Base-by-base conservation (phyloP, 2,113 vertebrate species). In the Ornithorhynchus anatinus region DNA sequence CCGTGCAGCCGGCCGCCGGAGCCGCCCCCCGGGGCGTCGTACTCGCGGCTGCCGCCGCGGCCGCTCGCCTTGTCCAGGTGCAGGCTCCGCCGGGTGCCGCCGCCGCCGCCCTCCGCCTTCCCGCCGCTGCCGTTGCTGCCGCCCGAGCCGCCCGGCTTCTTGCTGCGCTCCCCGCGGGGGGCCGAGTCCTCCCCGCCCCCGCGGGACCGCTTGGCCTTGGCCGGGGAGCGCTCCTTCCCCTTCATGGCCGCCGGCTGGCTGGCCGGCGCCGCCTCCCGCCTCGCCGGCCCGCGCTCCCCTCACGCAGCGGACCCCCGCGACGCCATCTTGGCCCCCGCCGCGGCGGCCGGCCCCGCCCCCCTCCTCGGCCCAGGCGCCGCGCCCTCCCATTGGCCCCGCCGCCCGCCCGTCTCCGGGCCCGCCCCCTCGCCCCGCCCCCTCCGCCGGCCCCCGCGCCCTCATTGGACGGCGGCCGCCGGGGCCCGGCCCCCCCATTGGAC, bases 181-280 rank as follows among this genome's bases (percentile, higher is more conserved):
- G 84, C 76, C 40, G 91, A 86, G 75, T 96, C 96, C 63, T 98
- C 97, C 88, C 94, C 85, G 86, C 95, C 89, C 75, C 94, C 96
- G 84, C 97, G 95, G 45, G 96, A 97, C 68, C 97, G 96, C 77
- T 98, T 98, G 79, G 92, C 86, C 89, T 98, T 98, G 51, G 96
- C 95, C 57, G 97, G 97, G 36, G 96, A 97, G 83, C 96, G 95
- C 89, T 98, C 97, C 89, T 98, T 98, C 66, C 96, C 96, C 91
- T 98, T 98, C 97, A 98, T 98, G 71, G 77, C 73, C 20, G 79
- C 71, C 58, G 80, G n/a, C n/a, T n/a, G n/a, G 66, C 59, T 57
- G 72, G 17, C 52, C 80, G 69, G 79, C 77, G 79, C 80, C 70
- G 59, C 69, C 74, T 65, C 64, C 75, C 53, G 79, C 77, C 89